phyloP scores from a whole-genome alignment of 2,888 invertebrate genomes.

The Drosophila sordidapex region DNA sequence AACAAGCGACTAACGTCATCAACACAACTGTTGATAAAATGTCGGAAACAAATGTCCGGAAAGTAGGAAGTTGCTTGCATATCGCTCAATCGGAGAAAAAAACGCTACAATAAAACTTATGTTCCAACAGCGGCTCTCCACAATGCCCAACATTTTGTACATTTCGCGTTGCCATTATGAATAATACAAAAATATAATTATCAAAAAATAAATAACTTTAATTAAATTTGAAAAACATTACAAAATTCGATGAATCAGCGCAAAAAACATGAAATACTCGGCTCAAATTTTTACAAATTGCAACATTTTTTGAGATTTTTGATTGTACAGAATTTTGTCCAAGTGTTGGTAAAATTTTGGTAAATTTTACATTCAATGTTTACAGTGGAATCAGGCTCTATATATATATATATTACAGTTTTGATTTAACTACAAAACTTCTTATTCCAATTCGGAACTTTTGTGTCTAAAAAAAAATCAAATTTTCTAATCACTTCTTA shows the following conservation, averaged over 20 bases:
- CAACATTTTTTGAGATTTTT: neutral
- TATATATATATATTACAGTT: too few species aligned
- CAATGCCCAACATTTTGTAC: neutral
- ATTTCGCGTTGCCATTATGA: neutral
- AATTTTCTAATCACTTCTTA: too few species aligned
- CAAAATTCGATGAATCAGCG: too few species aligned
- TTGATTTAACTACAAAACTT: too few species aligned
- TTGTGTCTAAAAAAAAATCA: neutral
- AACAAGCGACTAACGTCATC: conserved; percentile 10
- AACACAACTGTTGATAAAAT: conserved; percentile 1
- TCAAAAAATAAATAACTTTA: too few species aligned
- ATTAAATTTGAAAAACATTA: too few species aligned
- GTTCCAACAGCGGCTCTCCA: neutral
- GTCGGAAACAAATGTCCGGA: neutral
- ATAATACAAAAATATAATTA: too few species aligned
- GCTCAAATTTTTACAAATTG: neutral
- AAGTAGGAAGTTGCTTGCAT: neutral
- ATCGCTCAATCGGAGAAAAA: neutral
- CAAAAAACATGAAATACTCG: too few species aligned
- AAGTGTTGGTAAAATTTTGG: neutral
- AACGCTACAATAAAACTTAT: too few species aligned
- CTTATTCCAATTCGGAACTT: neutral
- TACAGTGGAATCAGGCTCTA: neutral
- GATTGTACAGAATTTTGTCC: neutral
- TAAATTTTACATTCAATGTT: neutral